Evolutionary conservation across 2,888 invertebrate genomes (phyloP).

Genomic region (Abrostola triplasia): DNA sequence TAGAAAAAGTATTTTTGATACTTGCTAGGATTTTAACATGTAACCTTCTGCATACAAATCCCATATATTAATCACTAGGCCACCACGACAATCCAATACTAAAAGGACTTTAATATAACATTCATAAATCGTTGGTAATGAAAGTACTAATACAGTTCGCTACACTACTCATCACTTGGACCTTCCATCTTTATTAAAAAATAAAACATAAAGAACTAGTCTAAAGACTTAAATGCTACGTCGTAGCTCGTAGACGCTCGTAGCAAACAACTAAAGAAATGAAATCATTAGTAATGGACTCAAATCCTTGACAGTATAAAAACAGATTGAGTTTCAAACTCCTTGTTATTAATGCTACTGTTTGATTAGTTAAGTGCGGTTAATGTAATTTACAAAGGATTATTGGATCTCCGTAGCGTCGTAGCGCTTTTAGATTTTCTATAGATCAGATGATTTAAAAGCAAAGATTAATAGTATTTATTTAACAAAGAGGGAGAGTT

Average conservation of each 20-base stretch:
- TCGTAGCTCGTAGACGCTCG: conserved; percentile 42
- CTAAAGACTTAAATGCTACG: conserved; percentile 1
- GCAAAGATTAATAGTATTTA: not conserved
- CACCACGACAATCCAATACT: too few species aligned
- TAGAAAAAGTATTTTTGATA: too few species aligned
- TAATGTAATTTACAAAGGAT: not conserved
- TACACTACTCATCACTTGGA: not conserved
- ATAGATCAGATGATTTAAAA: not conserved
- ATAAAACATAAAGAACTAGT: not conserved
- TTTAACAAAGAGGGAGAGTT: not conserved
- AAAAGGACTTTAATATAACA: too few species aligned
- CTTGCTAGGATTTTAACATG: too few species aligned
- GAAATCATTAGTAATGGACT: not conserved
- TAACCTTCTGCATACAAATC: too few species aligned
- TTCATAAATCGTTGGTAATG: too few species aligned
- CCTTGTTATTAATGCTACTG: not conserved
- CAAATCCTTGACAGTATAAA: not conserved
- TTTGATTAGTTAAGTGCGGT: too few species aligned
- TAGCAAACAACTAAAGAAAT: conserved; percentile 19
- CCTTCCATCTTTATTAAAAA: not conserved
- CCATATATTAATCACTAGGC: too few species aligned
- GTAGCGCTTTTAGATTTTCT: not conserved
- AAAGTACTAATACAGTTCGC: too few species aligned
- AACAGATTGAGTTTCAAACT: not conserved
- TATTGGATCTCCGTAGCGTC: not conserved